Evolutionary conservation across 2,113 vertebrate genomes (phyloP).

Genomic region (Dinomys branickii): DNA sequence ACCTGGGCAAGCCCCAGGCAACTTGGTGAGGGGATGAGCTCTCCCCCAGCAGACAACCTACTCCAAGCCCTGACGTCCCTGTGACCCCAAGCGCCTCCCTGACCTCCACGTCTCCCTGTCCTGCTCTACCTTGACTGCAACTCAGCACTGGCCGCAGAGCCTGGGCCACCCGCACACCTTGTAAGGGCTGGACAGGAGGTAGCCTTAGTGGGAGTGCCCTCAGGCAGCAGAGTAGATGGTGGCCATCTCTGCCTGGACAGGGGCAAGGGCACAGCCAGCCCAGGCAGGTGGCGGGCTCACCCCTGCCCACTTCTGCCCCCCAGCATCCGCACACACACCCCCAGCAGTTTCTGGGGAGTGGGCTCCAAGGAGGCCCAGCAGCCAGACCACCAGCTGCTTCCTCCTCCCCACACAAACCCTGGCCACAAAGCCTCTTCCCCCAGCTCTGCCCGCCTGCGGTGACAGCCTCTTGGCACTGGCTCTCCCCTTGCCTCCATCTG

Average conservation of each 20-base stretch:
- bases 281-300: conserved; percentile 50
- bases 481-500: conserved; percentile 79
- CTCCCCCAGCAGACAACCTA: neutral
- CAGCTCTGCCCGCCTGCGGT: conserved; percentile 64
- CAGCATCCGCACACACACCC: neutral
- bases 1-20: neutral
- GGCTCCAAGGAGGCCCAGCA: conserved; percentile 67
- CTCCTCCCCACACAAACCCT: conserved; percentile 21
- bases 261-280: neutral
- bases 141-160: neutral
- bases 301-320: neutral
- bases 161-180: neutral
- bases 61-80: neutral
- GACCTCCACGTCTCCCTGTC: conserved; percentile 45
- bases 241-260: neutral
- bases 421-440: conserved; percentile 67
- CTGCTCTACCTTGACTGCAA: neutral
- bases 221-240: neutral
- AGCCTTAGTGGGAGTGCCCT: neutral
- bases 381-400: conserved; percentile 68
- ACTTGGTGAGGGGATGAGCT: neutral
- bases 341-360: conserved; percentile 32
- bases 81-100: neutral
- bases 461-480: conserved; percentile 75
- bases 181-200: neutral